Conservation (phyloP, 2,888 invertebrate species). For the Gasteruption jaculator region DNA sequence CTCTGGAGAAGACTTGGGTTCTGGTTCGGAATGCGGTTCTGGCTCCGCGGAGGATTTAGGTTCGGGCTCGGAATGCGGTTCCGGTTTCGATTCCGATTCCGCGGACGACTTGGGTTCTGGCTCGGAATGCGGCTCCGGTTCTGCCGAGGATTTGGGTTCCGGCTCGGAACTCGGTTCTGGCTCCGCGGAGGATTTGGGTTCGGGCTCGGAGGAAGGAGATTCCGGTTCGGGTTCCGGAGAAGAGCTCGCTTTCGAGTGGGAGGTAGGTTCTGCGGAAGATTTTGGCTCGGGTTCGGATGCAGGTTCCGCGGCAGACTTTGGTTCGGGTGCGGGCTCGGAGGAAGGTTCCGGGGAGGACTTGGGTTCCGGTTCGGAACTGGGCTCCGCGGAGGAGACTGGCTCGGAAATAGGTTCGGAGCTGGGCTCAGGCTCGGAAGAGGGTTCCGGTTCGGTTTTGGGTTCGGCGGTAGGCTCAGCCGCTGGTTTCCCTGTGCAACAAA, state of each 20-base stretch:
- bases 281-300: slow-evolving; percentile 51
- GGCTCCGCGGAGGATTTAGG: slow-evolving; percentile 45
- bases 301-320: slow-evolving; percentile 48
- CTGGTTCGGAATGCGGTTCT: slow-evolving; percentile 46
- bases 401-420: slow-evolving; percentile 36
- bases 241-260: slow-evolving; percentile 49
- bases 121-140: slow-evolving; percentile 49
- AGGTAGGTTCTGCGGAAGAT: slow-evolving; percentile 46
- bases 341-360: slow-evolving; percentile 46
- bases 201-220: slow-evolving; percentile 52
- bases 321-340: slow-evolving; percentile 42
- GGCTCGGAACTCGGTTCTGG: slow-evolving; percentile 52
- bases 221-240: slow-evolving; percentile 48
- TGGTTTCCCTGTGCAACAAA: slow-evolving; percentile 50
- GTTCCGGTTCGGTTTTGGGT: slow-evolving; percentile 51
- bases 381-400: slow-evolving; percentile 44
- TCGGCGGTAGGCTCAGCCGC: slow-evolving; percentile 41
- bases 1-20: slow-evolving; percentile 38
- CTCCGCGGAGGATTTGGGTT: slow-evolving; percentile 53
- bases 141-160: slow-evolving; percentile 49
- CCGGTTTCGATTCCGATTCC: slow-evolving; percentile 48
- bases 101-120: slow-evolving; percentile 47
- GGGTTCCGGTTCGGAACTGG: slow-evolving; percentile 47
- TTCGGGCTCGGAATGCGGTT: slow-evolving; percentile 44
- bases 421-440: slow-evolving; percentile 47